Evolutionary conservation across 2,113 vertebrate species (phyloP), one percentile per base, ranked within the genome.

Genomic region (Eira barbara): DNA sequence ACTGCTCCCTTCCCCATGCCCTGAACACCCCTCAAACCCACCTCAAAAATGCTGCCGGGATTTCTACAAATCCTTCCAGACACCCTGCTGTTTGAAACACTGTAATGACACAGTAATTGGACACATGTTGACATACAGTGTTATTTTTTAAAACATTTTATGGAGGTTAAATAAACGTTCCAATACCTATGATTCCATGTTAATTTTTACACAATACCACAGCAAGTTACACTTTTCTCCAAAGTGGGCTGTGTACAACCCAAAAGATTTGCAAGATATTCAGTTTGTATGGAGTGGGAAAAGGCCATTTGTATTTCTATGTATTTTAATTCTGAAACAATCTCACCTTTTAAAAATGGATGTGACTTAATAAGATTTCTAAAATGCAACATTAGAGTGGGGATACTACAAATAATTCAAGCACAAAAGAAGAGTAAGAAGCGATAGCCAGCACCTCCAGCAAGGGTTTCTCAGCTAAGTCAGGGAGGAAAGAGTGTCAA

Each of bases 281-380:
- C 45, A 81, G 5, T 73, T 76, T 83, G 45, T 61, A 9, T 63
- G 9, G 34, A 89, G 36, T 27, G 61, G 78, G 57, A 93, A 93
- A 74, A 83, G n/a, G 18, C 18, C 36, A 9, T 57, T 85, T 59
- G 8, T 39, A 82, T 92, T 80, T 69, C 59, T 85, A 57, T 89
- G 59, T 88, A 57, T 71, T 49, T 81, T 96, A 78, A 92, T 82
- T 88, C 36, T 82, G 55, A 91, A 91, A 31, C 57, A 76, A 96
- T 47, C 29, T 76, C 89, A 80, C 17, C 9, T 57, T 76, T 73
- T 81, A 84, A 82, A 79, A 91, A 69, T 61, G 39, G 61, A 86
- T 86, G 20, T n/a, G 49, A 91, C 49, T 10, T 52, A 73, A 7
- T 80, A 95, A 61, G 47, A 86, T 17, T 86, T 29, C 80, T 87